phyloP scores from a whole-genome alignment of 2,888 invertebrate genomes.

The Acleris laterana region DNA sequence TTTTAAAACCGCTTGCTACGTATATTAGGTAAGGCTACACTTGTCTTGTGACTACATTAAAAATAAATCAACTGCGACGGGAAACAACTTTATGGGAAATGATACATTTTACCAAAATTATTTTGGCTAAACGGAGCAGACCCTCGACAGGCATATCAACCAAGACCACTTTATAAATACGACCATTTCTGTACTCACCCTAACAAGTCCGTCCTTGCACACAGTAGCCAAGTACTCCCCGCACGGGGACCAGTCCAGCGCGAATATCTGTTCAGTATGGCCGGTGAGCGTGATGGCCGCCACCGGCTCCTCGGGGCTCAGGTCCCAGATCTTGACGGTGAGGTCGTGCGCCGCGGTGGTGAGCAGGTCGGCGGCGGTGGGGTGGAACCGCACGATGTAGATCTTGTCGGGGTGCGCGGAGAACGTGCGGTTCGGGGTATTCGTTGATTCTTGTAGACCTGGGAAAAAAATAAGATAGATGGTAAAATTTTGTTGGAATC shows the following conservation, averaged over 20 bases:
- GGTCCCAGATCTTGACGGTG: constrained; percentile 94
- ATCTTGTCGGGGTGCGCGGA: constrained; percentile 96
- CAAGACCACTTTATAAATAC: too few relatives aligned
- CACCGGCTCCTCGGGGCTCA: constrained; percentile 70
- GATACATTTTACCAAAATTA: too few relatives aligned
- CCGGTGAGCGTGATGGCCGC: constrained; percentile 85
- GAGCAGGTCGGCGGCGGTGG: constrained; percentile 93
- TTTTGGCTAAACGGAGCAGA: too few relatives aligned
- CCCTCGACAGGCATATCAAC: too few relatives aligned
- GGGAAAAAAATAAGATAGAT: constrained; percentile 8
- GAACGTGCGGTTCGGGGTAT: constrained; percentile 86
- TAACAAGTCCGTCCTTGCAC: constrained; percentile 93
- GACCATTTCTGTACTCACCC: constrained; percentile 64
- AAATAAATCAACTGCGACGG: too few relatives aligned
- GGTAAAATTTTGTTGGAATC: too few relatives aligned
- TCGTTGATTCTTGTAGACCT: constrained; percentile 90
- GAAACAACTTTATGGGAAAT: too few relatives aligned
- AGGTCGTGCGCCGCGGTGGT: constrained; percentile 96
- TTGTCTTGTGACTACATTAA: too few relatives aligned
- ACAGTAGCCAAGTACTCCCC: constrained; percentile 94
- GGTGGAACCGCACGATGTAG: constrained; percentile 93
- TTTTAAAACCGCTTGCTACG: too few relatives aligned
- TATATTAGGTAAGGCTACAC: too few relatives aligned
- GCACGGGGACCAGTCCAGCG: constrained; percentile 96
- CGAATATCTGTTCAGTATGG: constrained; percentile 95